Conservation (phyloP, 2,888 invertebrate genomes). For the Ethmia dodecea region DNA sequence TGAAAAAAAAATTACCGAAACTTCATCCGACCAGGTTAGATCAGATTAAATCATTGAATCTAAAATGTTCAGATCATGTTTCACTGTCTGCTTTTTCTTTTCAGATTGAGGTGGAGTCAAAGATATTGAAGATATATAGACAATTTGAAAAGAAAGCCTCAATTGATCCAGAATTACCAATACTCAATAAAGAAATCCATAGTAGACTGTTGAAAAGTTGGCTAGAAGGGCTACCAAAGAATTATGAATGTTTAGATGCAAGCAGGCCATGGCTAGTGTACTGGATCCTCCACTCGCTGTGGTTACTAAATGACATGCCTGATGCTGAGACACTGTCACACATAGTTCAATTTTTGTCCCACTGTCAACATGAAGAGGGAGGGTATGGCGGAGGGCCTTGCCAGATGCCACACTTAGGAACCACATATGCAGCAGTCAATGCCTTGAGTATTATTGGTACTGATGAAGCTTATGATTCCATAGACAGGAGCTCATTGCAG, state of each 20-base stretch:
- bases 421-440: conserved; percentile 98
- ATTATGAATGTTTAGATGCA: conserved; percentile 92
- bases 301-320: conserved; percentile 78
- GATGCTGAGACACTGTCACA: conserved; percentile 54
- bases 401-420: conserved; percentile 95
- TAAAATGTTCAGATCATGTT: conserved; percentile 1
- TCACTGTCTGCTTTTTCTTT: no score
- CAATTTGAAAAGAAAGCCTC: conserved; percentile 60
- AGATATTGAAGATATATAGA: conserved; percentile 52
- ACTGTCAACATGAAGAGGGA: conserved; percentile 88
- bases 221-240: conserved; percentile 80
- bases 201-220: conserved; percentile 82
- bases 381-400: conserved; percentile 97
- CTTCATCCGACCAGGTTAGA: conserved; percentile 66
- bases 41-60: no score
- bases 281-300: conserved; percentile 96
- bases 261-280: conserved; percentile 98
- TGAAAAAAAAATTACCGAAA: conserved; percentile 71
- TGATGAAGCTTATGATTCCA: conserved; percentile 90
- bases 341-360: conserved; percentile 52
- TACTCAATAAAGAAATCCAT: conserved; percentile 81
- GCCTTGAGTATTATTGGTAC: conserved; percentile 93
- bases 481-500: conserved; percentile 86
- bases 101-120: conserved; percentile 58
- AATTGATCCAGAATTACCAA: conserved; percentile 72